Evolutionary conservation across 1,140 invertebrate genomes (phyloP), one percentile per base, ranked within the genome.

Genomic region (Argopecten irradians): DNA sequence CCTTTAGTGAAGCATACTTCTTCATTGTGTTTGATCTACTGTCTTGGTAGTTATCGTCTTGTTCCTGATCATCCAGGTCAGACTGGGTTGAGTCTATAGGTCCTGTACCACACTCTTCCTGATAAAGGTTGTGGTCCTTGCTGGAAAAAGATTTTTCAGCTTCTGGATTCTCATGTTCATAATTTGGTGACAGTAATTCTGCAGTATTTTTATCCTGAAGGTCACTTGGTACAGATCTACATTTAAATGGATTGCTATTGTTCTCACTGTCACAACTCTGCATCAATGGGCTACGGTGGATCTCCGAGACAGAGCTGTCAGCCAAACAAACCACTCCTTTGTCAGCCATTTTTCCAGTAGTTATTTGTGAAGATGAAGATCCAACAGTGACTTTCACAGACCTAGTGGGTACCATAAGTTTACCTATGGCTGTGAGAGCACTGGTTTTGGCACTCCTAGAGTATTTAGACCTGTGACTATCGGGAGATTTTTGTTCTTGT

Each of bases 1-100:
- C 55, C 55, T 71, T 71, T 71, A 28, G 55, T 71, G 55, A 71
- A 28, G 55, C 55, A n/a, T 71, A 71, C n/a, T 71, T 71, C 55
- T 11, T 71, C 55, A 71, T 28, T 22, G 55, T 71, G 55, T 71
- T 71, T 28, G 55, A 71, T 28, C 55, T 71, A n/a, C 55, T 71
- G 55, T 71, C 55, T 11, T 71, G 1, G n/a, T 28, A 71, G 55
- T 22, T 28, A 28, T 71, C n/a, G 7, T 5, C 22, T 5, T n/a
- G n/a, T 71, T 28, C 55, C 28, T 28, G 55, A n/a, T 3, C 19
- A 19, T 14, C 43, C 1, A 16, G 43, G 43, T 46, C 43, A 46
- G 43, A 46, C 22, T 46, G 43, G 22, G 43, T 71, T 5, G 28
- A 71, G 55, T 71, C n/a, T 71, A 11, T n/a, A 28, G 55, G 11